Evolutionary conservation across 2,888 invertebrate genomes (phyloP).

Genomic region (Tipula vernalis): DNA sequence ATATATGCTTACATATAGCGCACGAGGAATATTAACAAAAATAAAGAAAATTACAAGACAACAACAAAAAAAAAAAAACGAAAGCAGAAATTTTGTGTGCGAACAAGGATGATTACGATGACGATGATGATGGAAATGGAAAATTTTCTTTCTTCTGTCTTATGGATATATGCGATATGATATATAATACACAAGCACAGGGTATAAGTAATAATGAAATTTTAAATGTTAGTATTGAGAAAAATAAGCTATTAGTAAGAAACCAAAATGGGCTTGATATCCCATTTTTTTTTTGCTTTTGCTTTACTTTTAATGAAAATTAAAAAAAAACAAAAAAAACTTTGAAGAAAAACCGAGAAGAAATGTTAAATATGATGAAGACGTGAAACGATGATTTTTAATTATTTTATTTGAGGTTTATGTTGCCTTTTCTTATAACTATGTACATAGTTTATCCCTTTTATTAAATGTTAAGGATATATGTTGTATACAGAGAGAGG

Average conservation of each 20-base stretch:
- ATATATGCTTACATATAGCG: too few relatives aligned
- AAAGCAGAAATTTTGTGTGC: background rate
- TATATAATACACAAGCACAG: background rate
- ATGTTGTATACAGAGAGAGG: background rate
- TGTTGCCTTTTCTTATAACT: background rate
- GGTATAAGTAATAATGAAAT: background rate
- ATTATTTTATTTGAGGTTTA: background rate
- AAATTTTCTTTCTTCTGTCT: background rate
- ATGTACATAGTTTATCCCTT: background rate
- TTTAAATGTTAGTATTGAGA: background rate
- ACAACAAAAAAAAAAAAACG: background rate
- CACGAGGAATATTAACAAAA: background rate
- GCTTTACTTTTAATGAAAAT: background rate
- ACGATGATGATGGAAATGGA: conserved; percentile 7
- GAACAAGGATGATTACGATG: background rate
- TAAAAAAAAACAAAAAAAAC: background rate
- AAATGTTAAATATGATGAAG: background rate
- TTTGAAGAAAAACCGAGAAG: background rate
- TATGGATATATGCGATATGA: background rate
- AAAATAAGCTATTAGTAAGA: conserved; percentile 4
- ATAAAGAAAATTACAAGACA: background rate
- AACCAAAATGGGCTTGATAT: conserved; percentile 4
- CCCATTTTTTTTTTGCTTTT: background rate
- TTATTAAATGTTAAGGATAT: background rate
- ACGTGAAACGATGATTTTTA: background rate